Conservation (phyloP, 2,113 vertebrate species). For the Heterocephalus glaber region DNA sequence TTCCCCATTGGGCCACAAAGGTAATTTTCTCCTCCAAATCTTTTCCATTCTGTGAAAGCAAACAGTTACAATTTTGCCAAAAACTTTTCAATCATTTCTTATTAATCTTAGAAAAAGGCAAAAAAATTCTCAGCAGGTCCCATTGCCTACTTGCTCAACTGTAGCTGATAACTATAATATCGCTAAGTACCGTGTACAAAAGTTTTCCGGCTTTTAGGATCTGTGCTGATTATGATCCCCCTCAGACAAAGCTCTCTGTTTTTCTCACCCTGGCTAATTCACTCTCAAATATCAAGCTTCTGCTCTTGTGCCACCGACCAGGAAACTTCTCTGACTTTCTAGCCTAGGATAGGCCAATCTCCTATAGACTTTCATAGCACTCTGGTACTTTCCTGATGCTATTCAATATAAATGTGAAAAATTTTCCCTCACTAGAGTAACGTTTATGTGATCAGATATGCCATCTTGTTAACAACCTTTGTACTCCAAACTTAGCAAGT, state of each 20-base stretch:
- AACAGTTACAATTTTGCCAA: neutral
- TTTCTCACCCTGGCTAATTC: neutral
- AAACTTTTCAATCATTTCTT: neutral
- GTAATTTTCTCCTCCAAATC: neutral
- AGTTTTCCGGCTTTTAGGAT: neutral
- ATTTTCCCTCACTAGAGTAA: neutral
- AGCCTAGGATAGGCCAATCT: neutral
- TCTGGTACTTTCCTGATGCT: neutral
- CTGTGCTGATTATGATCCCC: too few species aligned
- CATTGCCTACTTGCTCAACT: fast-evolving
- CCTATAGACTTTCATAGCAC: fast-evolving
- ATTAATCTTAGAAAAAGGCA: neutral
- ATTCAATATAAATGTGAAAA: neutral
- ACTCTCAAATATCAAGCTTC: neutral
- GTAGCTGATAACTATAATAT: neutral
- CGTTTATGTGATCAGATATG: neutral
- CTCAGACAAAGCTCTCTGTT: neutral
- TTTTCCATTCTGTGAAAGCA: neutral
- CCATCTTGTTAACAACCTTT: neutral
- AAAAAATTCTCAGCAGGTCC: fast-evolving
- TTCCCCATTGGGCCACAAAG: neutral
- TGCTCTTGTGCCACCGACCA: too few species aligned
- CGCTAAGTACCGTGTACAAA: neutral
- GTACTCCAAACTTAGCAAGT: neutral
- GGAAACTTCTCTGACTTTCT: neutral